These are phyloP conservation scores for Hirtodrosophila confusa DNA, from an alignment of 2,888 invertebrate genomes.

Conservation along the genomic window DNA sequence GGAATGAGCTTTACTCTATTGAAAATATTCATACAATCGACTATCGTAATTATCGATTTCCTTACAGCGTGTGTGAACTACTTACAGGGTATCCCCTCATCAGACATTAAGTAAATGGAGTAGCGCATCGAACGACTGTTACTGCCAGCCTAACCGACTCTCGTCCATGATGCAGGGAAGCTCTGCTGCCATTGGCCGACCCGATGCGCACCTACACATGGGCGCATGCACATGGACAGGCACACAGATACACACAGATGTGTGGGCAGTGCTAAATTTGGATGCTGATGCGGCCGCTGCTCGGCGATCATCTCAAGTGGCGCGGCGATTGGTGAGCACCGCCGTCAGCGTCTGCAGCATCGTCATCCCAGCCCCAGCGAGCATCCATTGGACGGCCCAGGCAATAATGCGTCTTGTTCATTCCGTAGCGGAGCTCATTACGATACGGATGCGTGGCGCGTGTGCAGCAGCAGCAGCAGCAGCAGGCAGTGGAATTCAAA, in stretches of 20 bases:
- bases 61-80: too few relatives aligned
- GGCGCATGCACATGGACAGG: not conserved
- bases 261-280: slow-evolving; percentile 41
- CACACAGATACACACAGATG: slow-evolving; percentile 5
- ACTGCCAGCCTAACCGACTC: not conserved
- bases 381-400: slow-evolving; percentile 48
- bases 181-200: slow-evolving; percentile 38
- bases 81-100: too few relatives aligned
- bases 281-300: slow-evolving; percentile 39
- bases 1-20: too few relatives aligned
- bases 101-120: not conserved
- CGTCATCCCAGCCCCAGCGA: slow-evolving; percentile 13
- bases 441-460: slow-evolving; percentile 65
- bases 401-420: slow-evolving; percentile 53
- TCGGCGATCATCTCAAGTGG: slow-evolving; percentile 45
- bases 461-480: slow-evolving; percentile 17
- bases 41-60: too few relatives aligned
- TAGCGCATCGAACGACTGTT: slow-evolving; percentile 10
- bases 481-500: slow-evolving; percentile 18
- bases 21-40: too few relatives aligned
- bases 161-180: slow-evolving; percentile 4
- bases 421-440: slow-evolving; percentile 75
- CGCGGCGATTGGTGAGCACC: slow-evolving; percentile 49
- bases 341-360: slow-evolving; percentile 16
- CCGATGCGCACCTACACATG: slow-evolving; percentile 8